phyloP scores from a whole-genome alignment of 2,888 invertebrate genomes.

The Trachelus iudaicus region DNA sequence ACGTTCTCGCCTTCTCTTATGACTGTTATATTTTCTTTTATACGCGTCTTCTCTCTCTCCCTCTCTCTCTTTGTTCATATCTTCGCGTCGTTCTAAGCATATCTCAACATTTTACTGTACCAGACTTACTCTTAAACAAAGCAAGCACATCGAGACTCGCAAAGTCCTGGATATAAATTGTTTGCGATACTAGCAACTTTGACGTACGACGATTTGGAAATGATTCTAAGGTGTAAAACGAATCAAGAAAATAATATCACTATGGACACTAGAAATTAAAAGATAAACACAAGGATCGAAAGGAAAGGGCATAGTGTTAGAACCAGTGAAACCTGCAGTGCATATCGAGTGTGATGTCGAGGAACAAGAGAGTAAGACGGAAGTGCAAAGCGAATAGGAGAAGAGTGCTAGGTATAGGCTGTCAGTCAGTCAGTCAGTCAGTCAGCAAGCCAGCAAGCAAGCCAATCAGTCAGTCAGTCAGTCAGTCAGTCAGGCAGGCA shows the following conservation, averaged over 20 bases:
- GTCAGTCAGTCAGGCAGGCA: background rate
- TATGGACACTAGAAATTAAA: background rate
- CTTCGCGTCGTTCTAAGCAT: background rate
- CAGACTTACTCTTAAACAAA: background rate
- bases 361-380: background rate
- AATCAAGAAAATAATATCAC: background rate
- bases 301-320: too few relatives aligned
- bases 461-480: too few relatives aligned
- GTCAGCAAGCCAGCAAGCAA: too few relatives aligned
- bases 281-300: background rate
- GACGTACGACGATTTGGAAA: background rate
- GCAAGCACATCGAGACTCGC: background rate
- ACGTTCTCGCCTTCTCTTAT: constrained; percentile 5
- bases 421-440: background rate
- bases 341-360: background rate
- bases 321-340: background rate
- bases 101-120: background rate
- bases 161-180: background rate
- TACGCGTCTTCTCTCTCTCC: constrained; percentile 1
- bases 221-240: background rate
- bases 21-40: background rate
- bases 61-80: constrained; percentile 7
- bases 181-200: background rate
- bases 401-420: background rate
- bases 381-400: background rate